phyloP scores from a whole-genome alignment of 2,113 vertebrate genomes.

The Neodontobutis hainanensis region DNA sequence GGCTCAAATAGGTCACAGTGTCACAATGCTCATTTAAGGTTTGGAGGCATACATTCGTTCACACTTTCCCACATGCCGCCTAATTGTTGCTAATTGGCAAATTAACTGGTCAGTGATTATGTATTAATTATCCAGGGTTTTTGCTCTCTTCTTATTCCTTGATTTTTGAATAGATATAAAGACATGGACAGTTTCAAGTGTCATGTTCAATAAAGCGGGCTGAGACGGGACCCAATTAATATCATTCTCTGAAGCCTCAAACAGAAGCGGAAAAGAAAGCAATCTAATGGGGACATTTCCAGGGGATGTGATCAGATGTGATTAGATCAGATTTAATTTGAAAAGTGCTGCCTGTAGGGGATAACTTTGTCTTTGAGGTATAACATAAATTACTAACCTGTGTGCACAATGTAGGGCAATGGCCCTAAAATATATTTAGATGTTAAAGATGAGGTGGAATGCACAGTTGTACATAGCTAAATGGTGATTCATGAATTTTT shows the following conservation, averaged over 20 bases:
- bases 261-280: slow-evolving; percentile 49
- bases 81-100: slow-evolving; percentile 87
- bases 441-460: no score
- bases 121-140: slow-evolving; percentile 75
- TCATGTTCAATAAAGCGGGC: slow-evolving; percentile 82
- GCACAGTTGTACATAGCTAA: no score
- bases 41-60: slow-evolving; percentile 42
- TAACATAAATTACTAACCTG: slow-evolving; percentile 27
- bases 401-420: background rate
- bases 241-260: slow-evolving; percentile 80
- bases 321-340: slow-evolving; percentile 82
- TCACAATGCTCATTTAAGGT: slow-evolving; percentile 63
- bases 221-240: slow-evolving; percentile 87
- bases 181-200: slow-evolving; percentile 80
- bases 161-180: slow-evolving; percentile 64
- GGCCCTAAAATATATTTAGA: background rate
- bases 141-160: slow-evolving; percentile 48
- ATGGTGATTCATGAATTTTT: no score
- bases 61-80: slow-evolving; percentile 74
- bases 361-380: slow-evolving; percentile 34
- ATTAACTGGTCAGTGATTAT: slow-evolving; percentile 87
- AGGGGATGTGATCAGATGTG: slow-evolving; percentile 79
- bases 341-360: slow-evolving; percentile 70
- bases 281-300: slow-evolving; percentile 76
- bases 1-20: slow-evolving; percentile 68